Conservation (phyloP, 2,888 invertebrate species). For the Thymelicus acteon region DNA sequence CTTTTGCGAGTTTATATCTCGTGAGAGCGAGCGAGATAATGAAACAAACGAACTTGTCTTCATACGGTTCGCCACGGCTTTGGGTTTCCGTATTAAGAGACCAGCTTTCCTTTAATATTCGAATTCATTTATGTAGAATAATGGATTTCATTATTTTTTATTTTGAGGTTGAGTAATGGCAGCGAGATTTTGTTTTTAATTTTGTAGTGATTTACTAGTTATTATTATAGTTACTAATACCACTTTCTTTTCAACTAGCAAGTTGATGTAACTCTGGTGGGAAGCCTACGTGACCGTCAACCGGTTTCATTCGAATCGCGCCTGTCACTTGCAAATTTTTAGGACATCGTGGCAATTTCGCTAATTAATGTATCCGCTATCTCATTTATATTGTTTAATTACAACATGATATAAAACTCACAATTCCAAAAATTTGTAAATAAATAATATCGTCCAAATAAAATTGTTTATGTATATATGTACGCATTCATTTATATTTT, state of each 20-base stretch:
- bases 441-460: too few relatives aligned
- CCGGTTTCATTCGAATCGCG: constrained; percentile 1
- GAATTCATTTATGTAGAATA: constrained; percentile 2
- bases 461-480: too few relatives aligned
- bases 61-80: constrained; percentile 14
- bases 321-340: constrained; percentile 8
- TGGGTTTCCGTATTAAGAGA: constrained; percentile 32
- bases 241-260: constrained; percentile 7
- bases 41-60: constrained; percentile 57
- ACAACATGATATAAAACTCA: neutral
- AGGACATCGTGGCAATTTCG: constrained; percentile 1
- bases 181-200: too few relatives aligned
- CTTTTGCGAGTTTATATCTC: constrained; percentile 45
- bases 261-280: neutral
- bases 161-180: neutral
- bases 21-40: constrained; percentile 49
- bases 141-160: neutral
- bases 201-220: too few relatives aligned
- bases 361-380: constrained; percentile 12
- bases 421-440: too few relatives aligned
- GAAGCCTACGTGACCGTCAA: constrained; percentile 18
- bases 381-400: constrained; percentile 10
- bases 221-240: too few relatives aligned
- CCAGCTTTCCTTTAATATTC: constrained; percentile 22
- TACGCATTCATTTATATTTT: too few relatives aligned